phyloP scores from a whole-genome alignment of 2,113 vertebrate genomes.

The Herpetotheres cachinnans region DNA sequence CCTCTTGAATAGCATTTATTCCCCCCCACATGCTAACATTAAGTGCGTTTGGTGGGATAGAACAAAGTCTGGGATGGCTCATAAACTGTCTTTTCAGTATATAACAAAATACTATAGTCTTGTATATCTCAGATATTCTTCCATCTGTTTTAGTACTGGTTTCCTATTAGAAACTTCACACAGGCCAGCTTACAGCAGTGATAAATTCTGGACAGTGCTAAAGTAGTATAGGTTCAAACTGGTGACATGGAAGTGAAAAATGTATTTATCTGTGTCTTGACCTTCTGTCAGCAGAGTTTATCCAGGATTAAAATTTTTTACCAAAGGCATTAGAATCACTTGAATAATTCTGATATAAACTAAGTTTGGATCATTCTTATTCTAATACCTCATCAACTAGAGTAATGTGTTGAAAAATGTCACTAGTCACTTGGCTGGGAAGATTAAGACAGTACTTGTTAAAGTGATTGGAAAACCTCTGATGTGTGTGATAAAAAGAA shows the following conservation, averaged over 20 bases:
- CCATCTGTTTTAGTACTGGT: not conserved
- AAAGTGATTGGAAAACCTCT: not conserved
- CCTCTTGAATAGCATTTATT: not conserved
- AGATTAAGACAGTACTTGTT: not conserved
- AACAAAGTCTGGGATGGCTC: not conserved
- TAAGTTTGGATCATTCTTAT: not conserved
- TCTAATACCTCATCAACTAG: not conserved
- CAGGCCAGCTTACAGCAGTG: not conserved
- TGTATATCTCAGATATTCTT: not conserved
- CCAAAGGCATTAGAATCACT: not conserved
- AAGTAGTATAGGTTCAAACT: not conserved
- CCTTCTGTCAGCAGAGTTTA: not conserved
- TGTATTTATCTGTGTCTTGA: not conserved
- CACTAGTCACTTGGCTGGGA: not conserved
- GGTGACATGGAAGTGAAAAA: not conserved
- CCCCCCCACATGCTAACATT: not conserved
- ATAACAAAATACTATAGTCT: not conserved
- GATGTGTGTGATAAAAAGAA: not conserved
- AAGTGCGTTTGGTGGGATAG: not conserved
- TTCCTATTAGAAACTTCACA: not conserved
- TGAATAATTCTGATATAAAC: slow-evolving; percentile 18
- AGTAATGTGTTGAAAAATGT: not conserved
- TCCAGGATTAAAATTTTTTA: not conserved
- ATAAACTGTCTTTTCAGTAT: not conserved
- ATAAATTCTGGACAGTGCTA: not conserved